Base-by-base conservation (phyloP, 2,888 invertebrate species). In the Achlya flavicornis region DNA sequence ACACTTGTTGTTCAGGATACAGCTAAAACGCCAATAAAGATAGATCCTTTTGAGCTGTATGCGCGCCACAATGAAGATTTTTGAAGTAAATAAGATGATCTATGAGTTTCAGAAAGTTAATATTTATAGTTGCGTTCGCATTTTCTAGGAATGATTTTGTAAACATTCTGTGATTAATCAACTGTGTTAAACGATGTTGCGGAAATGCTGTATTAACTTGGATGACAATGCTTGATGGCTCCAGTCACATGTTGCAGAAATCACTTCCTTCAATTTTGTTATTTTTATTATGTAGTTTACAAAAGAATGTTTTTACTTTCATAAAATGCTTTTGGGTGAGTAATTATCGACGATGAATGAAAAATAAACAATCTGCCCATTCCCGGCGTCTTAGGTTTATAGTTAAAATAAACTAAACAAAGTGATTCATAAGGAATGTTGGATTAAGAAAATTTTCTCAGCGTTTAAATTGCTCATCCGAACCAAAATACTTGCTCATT, bases 161-260 rank as follows among this genome's bases (percentile, higher is more conserved):
- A 78, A 77, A 65, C 69, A 61, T 19, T 26, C 11, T 60, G 64
- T 68, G 71, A 72, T 75, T 72, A 78, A 76, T 73, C 70, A 68
- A 73, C 63, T 72, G 61, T 72, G 64, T 68, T 46, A 72, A 76
- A 71, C 66, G 58, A 33, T 75, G 71, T 84, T 89, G 80, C 83
- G 80, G 73, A 86, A 89, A 88, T 79, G 72, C 75, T 67, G 74
- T 75, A 66, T 74, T 73, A 70, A 79, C 77, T 88, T 82, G 88
- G 89, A 86, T 90, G 89, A 89, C 88, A 83, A 77, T 83, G 75
- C 68, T 61, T 66, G 71, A 77, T 78, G 70, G 75, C 84, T 81
- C 81, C 81, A 79, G 80, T 80, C 74, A 77, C 70, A 67, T 67
- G 69, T 81, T 78, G 74, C 76, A 69, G 72, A 76, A 75, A 83